Evolutionary conservation across 2,888 invertebrate genomes (phyloP).

Genomic region (Laothoe populi): DNA sequence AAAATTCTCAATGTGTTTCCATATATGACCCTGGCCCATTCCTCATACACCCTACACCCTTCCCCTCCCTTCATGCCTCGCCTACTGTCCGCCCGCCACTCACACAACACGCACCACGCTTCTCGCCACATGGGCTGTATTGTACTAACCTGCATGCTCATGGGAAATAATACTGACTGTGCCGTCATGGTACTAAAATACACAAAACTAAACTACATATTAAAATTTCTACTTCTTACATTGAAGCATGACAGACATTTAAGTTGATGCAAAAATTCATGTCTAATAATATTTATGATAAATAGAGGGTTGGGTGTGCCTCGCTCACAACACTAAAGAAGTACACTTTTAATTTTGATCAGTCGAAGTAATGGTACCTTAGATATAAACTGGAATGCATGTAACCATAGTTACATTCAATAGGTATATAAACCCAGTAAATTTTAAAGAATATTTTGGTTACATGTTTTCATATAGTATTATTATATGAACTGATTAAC

Average conservation of each 20-base stretch:
- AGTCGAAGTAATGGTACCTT: conserved; percentile 24
- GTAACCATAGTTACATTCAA: neutral
- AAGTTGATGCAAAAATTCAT: conserved; percentile 1
- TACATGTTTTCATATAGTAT: conserved; percentile 11
- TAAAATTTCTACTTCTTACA: neutral
- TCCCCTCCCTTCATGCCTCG: conserved; percentile 37
- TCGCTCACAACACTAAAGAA: conserved; percentile 15
- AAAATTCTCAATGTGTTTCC: conserved; percentile 88
- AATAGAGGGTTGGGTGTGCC: conserved; percentile 23
- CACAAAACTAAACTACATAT: neutral
- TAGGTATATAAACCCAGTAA: no score
- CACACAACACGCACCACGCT: conserved; percentile 30
- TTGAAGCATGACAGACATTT: neutral
- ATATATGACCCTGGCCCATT: conserved; percentile 79
- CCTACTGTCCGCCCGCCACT: conserved; percentile 44
- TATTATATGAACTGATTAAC: neutral
- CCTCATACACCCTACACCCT: conserved; percentile 60
- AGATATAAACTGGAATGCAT: conserved; percentile 11
- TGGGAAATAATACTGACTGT: neutral
- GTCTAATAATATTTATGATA: neutral
- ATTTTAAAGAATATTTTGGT: neutral
- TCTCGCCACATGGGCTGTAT: conserved; percentile 3
- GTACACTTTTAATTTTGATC: conserved; percentile 12
- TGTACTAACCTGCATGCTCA: conserved; percentile 9
- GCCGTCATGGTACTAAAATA: conserved; percentile 6